phyloP scores from a whole-genome alignment of 1,140 invertebrate genomes.

The Parasteatoda tepidariorum region DNA sequence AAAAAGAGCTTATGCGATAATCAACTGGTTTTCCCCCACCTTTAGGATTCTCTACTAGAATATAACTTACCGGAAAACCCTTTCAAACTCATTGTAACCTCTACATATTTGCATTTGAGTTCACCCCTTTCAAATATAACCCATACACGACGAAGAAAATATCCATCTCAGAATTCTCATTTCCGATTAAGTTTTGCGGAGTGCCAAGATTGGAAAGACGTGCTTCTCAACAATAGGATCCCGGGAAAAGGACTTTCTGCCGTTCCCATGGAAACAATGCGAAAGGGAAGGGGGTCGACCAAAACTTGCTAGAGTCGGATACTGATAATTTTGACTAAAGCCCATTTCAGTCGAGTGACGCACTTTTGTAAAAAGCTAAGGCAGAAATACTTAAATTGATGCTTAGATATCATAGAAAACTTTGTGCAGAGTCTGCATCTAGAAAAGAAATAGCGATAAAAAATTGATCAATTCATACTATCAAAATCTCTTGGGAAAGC shows the following conservation, averaged over 20 bases:
- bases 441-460: no score
- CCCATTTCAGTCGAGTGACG: not conserved
- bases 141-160: no score
- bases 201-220: constrained; percentile 20
- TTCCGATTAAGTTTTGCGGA: constrained; percentile 22
- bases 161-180: constrained; percentile 16
- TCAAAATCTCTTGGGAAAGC: no score
- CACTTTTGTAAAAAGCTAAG: not conserved
- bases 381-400: not conserved
- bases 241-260: not conserved
- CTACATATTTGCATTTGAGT: no score
- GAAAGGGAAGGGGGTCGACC: constrained; percentile 1
- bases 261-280: constrained; percentile 15
- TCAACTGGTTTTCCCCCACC: no score
- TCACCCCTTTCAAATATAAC: no score
- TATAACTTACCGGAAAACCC: no score
- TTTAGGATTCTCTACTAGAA: no score
- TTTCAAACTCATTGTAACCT: no score
- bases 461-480: no score
- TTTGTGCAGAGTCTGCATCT: no score
- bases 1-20: no score
- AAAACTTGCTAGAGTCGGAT: constrained; percentile 39
- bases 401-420: not conserved
- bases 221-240: constrained; percentile 15
- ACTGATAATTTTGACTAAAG: constrained; percentile 16